Evolutionary conservation across 2,888 invertebrate genomes (phyloP).

Genomic region (Andricus curvator): DNA sequence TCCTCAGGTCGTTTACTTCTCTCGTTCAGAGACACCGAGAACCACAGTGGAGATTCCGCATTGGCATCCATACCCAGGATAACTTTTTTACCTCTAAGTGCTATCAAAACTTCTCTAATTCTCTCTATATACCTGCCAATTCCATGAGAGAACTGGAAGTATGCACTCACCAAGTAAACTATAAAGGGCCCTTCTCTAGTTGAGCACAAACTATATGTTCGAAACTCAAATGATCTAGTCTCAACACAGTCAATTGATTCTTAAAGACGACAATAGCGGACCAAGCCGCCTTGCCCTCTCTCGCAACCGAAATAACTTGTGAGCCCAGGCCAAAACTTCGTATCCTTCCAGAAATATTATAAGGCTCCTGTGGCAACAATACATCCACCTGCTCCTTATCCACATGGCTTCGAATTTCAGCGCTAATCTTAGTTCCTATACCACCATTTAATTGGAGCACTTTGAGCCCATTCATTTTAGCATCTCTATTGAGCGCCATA

Average conservation of each 20-base stretch:
- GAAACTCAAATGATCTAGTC: neutral
- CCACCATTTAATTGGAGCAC: constrained; percentile 39
- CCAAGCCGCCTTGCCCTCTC: neutral
- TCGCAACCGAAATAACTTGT: neutral
- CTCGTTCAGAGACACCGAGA: neutral
- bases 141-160: constrained; percentile 33
- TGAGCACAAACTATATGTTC: constrained; percentile 6
- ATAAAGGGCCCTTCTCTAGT: neutral
- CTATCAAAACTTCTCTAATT: neutral
- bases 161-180: constrained; percentile 35
- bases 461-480: neutral
- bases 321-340: neutral
- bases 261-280: neutral
- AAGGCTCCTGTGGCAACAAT: constrained; percentile 9
- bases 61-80: constrained; percentile 32
- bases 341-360: neutral
- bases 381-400: neutral
- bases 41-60: neutral
- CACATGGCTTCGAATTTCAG: neutral
- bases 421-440: neutral
- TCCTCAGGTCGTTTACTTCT: constrained; percentile 15
- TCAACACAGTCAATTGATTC: neutral
- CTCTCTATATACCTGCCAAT: neutral
- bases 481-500: neutral
- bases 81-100: constrained; percentile 27